These are phyloP conservation scores for Epinotia demarniana DNA, from an alignment of 2,888 invertebrate genomes.

Conservation along the genomic window DNA sequence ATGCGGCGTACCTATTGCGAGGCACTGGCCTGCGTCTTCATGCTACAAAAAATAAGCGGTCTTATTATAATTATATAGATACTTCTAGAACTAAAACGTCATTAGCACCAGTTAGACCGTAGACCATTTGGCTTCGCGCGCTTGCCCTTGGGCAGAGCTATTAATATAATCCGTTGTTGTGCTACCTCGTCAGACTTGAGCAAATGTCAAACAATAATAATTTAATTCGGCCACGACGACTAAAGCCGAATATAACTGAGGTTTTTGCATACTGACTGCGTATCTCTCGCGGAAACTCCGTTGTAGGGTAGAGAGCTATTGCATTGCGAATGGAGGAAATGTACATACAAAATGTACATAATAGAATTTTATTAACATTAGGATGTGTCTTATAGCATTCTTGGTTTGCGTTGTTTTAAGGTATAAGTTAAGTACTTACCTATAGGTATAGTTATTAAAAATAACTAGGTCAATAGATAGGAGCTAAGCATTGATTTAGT, in stretches of 20 bases:
- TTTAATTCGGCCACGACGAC: conserved; percentile 24
- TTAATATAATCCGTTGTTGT: conserved; percentile 42
- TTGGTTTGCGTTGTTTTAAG: not conserved
- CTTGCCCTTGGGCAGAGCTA: conserved; percentile 42
- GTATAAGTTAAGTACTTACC: not conserved
- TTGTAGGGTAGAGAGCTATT: not conserved
- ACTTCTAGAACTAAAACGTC: conserved; percentile 37
- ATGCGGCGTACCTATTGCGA: conserved; percentile 52
- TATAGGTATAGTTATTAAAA: not conserved
- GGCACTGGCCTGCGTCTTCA: conserved; percentile 64
- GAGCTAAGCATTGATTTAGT: too few species aligned
- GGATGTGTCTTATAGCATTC: not conserved
- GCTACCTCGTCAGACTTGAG: conserved; percentile 36
- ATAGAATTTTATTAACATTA: not conserved
- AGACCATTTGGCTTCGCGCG: conserved; percentile 38
- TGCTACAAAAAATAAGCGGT: conserved; percentile 57
- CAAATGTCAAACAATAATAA: conserved; percentile 42
- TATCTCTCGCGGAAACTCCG: not conserved
- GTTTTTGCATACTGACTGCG: not conserved
- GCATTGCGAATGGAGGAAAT: not conserved
- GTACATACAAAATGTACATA: not conserved
- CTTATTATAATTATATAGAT: conserved; percentile 25
- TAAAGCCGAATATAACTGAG: conserved; percentile 33
- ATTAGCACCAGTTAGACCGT: conserved; percentile 32
- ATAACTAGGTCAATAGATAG: conserved; percentile 20